Evolutionary conservation across 2,797 vertebrate species (phyloP), one percentile per base, ranked within the genome.

Genomic region (Xiphorhynchus erythropygius): DNA sequence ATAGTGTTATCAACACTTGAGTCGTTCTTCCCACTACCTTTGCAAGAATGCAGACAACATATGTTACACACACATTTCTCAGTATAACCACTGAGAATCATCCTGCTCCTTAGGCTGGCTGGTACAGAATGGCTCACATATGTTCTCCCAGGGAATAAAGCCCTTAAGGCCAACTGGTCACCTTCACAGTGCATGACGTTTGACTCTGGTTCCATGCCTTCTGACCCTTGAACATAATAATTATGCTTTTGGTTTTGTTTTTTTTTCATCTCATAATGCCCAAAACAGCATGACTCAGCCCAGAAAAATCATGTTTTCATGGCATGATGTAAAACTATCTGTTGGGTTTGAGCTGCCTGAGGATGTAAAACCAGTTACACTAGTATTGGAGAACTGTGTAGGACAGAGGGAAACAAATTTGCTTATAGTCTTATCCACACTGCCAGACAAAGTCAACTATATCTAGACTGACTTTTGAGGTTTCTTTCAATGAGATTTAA

Each of bases 51-150:
- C 16, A 69, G 55, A 42, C 41, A 46, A n/a, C 13, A 25, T 23
- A n/a, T 21, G 11, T n/a, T 41, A 23, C 11, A 22, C 3, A 18
- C 30, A 27, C 12, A 12, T n/a, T 39, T 35, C 18, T 76, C 35
- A 63, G 22, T 41, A 44, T 8, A 87, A 33, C 25, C 1, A 1
- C 25, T 1, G 0, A 28, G 24, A 68, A 50, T 14, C 18, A 9
- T 16, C 28, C 53, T 56, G 24, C 59, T 32, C 77, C 28, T 23
- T 52, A 44, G 44, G 39, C 13, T 47, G 5, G 1, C 13, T 27
- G 44, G 16, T 39, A 13, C 21, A 13, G 47, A 70, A 46, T 22
- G 42, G n/a, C 10, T 70, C 76, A 13, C 41, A 57, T 39, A 24
- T 8, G 0, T 83, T 79, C 42, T 75, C 37, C 44, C 32, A 22